These are phyloP conservation scores for Capitulum mitella DNA, from an alignment of 2,888 invertebrate genomes.

Conservation along the genomic window DNA sequence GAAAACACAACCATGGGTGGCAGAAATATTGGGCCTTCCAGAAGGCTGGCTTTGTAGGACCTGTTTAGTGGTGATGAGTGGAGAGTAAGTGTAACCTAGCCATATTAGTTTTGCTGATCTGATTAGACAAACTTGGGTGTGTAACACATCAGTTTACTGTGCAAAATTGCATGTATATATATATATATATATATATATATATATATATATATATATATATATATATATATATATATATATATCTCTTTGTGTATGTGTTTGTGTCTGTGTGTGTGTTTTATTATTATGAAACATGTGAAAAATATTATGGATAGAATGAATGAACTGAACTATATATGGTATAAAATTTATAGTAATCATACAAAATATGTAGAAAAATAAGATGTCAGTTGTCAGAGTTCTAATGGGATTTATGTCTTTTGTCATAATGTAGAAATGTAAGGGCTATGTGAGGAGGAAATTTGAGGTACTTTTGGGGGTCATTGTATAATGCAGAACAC, in stretches of 20 bases:
- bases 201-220: slow-evolving; percentile 9
- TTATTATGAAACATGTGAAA: not conserved
- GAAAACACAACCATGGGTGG: no score
- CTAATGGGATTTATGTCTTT: not conserved
- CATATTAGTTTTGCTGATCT: no score
- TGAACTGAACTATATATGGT: not conserved
- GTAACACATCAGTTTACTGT: not conserved
- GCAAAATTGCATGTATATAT: not conserved
- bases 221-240: slow-evolving; percentile 9
- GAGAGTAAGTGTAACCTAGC: no score
- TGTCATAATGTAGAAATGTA: not conserved
- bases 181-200: not conserved
- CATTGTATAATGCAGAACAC: not conserved
- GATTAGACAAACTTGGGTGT: no score
- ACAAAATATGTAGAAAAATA: not conserved
- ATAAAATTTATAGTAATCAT: not conserved
- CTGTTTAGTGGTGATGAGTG: no score
- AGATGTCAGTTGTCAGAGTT: not conserved
- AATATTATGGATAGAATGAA: not conserved
- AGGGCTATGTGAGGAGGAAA: not conserved
- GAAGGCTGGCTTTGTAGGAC: no score
- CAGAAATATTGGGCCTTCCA: no score
- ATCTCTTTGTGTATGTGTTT: not conserved
- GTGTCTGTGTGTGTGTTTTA: not conserved
- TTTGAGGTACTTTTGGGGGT: not conserved